These are phyloP conservation scores for Aldabrachelys gigantea DNA, from an alignment of 2,113 vertebrate species.

Conservation along the genomic window DNA sequence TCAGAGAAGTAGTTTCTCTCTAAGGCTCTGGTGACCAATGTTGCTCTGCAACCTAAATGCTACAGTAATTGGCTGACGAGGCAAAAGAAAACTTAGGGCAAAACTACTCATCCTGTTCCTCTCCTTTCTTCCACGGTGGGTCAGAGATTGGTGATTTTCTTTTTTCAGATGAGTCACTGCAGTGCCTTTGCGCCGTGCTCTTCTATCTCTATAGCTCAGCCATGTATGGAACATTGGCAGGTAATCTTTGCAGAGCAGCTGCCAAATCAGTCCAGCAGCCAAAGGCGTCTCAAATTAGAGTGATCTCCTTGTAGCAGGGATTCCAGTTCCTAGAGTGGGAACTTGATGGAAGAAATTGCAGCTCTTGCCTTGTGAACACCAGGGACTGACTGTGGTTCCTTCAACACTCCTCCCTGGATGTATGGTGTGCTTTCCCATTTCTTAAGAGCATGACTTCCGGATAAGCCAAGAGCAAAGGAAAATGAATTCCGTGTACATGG, in stretches of 20 bases:
- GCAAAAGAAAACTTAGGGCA: rapidly evolving
- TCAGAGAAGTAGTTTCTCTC: neutral
- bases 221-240: neutral
- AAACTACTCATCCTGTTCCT: neutral
- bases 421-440: rapidly evolving
- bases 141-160: neutral
- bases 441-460: neutral
- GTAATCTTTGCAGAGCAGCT: neutral
- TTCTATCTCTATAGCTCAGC: neutral
- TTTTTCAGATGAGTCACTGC: neutral
- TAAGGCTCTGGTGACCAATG: neutral
- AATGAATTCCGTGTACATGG: neutral
- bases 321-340: neutral
- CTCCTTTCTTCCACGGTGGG: neutral
- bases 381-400: neutral
- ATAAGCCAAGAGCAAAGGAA: neutral
- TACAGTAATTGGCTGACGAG: neutral
- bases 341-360: neutral
- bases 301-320: neutral
- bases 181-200: neutral
- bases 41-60: neutral
- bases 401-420: neutral
- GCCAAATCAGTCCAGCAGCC: neutral
- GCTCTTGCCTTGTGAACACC: neutral
- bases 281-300: neutral